A percentile compares a stretch with the other conserved stretches of the same genome.
Conservation (phyloP, 1,140 invertebrate genomes). For the Samia ricini region DNA sequence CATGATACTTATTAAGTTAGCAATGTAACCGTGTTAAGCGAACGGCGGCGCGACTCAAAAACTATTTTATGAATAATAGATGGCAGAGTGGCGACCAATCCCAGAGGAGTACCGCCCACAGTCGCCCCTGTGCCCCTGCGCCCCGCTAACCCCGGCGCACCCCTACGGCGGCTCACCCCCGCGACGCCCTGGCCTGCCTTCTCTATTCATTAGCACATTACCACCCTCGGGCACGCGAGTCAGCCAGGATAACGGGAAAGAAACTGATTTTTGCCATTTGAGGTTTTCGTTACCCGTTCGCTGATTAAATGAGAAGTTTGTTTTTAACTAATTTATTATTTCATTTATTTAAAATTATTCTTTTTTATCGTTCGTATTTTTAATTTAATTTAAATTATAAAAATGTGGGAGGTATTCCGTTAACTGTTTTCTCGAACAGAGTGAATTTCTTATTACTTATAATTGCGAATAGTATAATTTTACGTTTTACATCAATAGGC, state of each 20-base stretch:
- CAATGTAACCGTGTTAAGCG: constrained; percentile 64
- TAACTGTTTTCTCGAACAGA: too few relatives aligned
- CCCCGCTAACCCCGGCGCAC: constrained; percentile 22
- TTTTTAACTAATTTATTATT: neutral
- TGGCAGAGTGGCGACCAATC: constrained; percentile 69
- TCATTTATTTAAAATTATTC: too few relatives aligned
- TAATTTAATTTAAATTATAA: too few relatives aligned
- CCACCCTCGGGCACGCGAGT: constrained; percentile 57
- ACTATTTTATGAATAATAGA: constrained; percentile 78
- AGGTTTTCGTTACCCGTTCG: constrained; percentile 21
- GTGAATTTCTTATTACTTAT: too few relatives aligned
- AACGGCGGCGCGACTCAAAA: constrained; percentile 71
- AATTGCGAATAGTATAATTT: too few relatives aligned
- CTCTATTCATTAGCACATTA: constrained; percentile 75
- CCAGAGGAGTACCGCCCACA: constrained; percentile 64
- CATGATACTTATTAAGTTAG: constrained; percentile 73
- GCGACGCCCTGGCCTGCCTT: constrained; percentile 50
- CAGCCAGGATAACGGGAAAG: constrained; percentile 43
- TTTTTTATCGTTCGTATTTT: too few relatives aligned
- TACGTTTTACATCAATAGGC: too few relatives aligned
- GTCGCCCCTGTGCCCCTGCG: constrained; percentile 21
- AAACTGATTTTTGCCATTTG: constrained; percentile 62
- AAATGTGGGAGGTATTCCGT: too few relatives aligned
- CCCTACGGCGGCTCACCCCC: constrained; percentile 26
- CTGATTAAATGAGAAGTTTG: constrained; percentile 2